phyloP scores from a whole-genome alignment of 2,888 invertebrate species.

The Ganaspis brasiliensis region DNA sequence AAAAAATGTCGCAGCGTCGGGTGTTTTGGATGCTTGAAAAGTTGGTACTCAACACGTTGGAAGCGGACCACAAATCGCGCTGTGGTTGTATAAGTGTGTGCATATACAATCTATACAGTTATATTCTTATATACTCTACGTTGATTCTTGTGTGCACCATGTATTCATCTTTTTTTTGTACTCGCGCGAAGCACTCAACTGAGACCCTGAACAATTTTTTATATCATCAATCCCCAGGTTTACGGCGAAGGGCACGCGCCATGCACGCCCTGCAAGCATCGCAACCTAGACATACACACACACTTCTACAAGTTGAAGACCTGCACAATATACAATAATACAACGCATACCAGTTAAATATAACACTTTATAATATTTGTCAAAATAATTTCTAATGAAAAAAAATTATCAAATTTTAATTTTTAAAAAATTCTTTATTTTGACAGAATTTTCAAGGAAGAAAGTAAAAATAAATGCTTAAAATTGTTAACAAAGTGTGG shows the following conservation, averaged over 20 bases:
- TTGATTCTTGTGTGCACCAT: slow-evolving; percentile 53
- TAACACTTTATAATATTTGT: too few species aligned
- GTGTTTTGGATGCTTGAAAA: slow-evolving; percentile 1
- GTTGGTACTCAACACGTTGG: slow-evolving; percentile 27
- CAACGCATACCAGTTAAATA: too few species aligned
- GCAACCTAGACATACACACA: slow-evolving; percentile 54
- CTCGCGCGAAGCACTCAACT: slow-evolving; percentile 55
- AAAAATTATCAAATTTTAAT: too few species aligned
- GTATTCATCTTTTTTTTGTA: slow-evolving; percentile 52
- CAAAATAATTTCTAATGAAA: too few species aligned
- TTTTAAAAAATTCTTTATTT: too few species aligned
- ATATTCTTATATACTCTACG: slow-evolving; percentile 43
- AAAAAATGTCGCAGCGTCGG: neutral
- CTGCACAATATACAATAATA: neutral
- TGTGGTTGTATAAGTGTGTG: slow-evolving; percentile 30
- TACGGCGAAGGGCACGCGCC: slow-evolving; percentile 70
- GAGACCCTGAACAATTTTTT: slow-evolving; percentile 63
- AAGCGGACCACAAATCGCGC: slow-evolving; percentile 19
- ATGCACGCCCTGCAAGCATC: slow-evolving; percentile 73
- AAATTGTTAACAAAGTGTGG: too few species aligned
- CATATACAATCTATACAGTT: slow-evolving; percentile 16
- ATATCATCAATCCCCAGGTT: slow-evolving; percentile 60
- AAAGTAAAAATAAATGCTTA: too few species aligned
- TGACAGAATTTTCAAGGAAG: too few species aligned
- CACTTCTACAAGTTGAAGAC: neutral